Conservation (phyloP, 2,888 invertebrate genomes). For the Rutpela maculata region DNA sequence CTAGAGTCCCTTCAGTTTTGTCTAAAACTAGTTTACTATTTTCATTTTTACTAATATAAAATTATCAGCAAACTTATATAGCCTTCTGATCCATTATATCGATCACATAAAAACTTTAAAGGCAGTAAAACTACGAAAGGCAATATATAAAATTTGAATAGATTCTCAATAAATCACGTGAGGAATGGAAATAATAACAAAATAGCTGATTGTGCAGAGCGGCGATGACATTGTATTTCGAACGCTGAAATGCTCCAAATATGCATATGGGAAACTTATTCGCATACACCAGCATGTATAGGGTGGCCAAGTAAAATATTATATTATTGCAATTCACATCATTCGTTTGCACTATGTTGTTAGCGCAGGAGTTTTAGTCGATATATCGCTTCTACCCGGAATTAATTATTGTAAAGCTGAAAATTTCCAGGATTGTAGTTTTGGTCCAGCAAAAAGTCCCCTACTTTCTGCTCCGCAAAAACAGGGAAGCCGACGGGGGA, state of each 20-base stretch:
- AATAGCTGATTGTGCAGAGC: conserved; percentile 39
- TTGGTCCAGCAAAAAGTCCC: too few relatives aligned
- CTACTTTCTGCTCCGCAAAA: too few relatives aligned
- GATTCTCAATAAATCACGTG: conserved; percentile 25
- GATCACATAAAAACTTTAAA: conserved; percentile 29
- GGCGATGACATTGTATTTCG: conserved; percentile 41
- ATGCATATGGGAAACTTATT: conserved; percentile 30
- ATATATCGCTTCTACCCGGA: too few relatives aligned
- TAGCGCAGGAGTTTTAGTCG: too few relatives aligned
- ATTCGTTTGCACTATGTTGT: too few relatives aligned
- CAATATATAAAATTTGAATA: conserved; percentile 40
- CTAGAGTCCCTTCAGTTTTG: too few relatives aligned
- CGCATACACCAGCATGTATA: background rate
- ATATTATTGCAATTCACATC: too few relatives aligned
- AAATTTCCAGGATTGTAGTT: too few relatives aligned
- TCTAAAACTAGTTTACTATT: too few relatives aligned
- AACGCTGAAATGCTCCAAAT: conserved; percentile 21
- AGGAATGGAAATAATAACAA: conserved; percentile 34
- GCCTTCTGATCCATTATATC: conserved; percentile 6
- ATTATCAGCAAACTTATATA: background rate
- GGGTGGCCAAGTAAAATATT: conserved; percentile 11
- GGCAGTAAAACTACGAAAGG: conserved; percentile 25
- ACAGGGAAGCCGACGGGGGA: too few relatives aligned
- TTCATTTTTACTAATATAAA: background rate
- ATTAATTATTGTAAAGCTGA: too few relatives aligned